A percentile compares a stretch with the other conserved stretches of the same genome.
These are phyloP conservation scores for Parazoanthus swiftii DNA, from an alignment of 92 coral and sea anemone species.

Conservation along the genomic window DNA sequence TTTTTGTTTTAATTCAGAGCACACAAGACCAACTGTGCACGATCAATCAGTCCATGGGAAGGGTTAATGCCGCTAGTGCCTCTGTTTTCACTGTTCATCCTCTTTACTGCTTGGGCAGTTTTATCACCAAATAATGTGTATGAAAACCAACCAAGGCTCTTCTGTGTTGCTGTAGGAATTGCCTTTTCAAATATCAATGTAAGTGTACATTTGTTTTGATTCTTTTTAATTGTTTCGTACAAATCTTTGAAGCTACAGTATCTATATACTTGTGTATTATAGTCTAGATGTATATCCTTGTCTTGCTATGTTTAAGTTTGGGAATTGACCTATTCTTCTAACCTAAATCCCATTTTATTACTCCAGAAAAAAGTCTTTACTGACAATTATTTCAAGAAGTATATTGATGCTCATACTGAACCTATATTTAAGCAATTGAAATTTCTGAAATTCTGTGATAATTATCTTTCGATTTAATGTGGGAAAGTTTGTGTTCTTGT, in stretches of 20 bases:
- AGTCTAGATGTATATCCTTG: too few relatives aligned
- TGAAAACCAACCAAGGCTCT: conserved; percentile 71
- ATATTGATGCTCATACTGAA: too few relatives aligned
- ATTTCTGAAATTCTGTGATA: too few relatives aligned
- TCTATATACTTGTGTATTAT: too few relatives aligned
- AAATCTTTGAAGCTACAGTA: not conserved
- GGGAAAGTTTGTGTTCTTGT: too few relatives aligned
- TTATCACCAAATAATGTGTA: conserved; percentile 80
- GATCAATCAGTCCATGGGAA: conserved; percentile 67
- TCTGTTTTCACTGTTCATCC: conserved; percentile 42
- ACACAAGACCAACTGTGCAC: conserved; percentile 68
- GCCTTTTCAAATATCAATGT: conserved; percentile 93
- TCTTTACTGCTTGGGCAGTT: conserved; percentile 78
- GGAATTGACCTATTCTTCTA: too few relatives aligned
- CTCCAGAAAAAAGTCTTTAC: too few relatives aligned
- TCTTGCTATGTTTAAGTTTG: too few relatives aligned
- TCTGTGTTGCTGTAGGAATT: conserved; percentile 87
- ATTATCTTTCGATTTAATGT: too few relatives aligned
- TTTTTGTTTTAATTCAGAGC: conserved; percentile 57
- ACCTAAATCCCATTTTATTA: too few relatives aligned
- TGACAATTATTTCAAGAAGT: too few relatives aligned
- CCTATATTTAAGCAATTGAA: too few relatives aligned
- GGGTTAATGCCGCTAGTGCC: conserved; percentile 81
- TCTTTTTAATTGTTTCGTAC: not conserved
- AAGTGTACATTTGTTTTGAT: conserved; percentile 20